phyloP scores from a whole-genome alignment of 2,888 invertebrate genomes.

The Thecophora atra region DNA sequence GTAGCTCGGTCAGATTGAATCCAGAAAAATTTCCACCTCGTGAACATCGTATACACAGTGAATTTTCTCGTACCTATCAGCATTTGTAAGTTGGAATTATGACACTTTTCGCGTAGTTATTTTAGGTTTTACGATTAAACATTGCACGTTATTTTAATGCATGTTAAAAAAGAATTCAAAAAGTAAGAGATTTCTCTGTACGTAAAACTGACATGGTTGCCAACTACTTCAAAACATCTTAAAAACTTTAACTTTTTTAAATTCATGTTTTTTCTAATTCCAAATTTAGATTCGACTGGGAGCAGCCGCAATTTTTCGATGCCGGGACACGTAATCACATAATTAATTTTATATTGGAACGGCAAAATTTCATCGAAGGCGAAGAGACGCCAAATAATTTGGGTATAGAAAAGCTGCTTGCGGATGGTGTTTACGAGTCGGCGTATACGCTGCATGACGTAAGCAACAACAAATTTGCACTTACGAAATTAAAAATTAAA shows the following conservation, averaged over 20 bases:
- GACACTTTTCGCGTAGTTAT: not conserved
- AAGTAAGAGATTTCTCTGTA: not conserved
- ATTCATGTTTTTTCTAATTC: not conserved
- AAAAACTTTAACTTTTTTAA: not conserved
- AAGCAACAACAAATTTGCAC: constrained; percentile 56
- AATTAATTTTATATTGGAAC: constrained; percentile 78
- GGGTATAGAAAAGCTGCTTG: constrained; percentile 75
- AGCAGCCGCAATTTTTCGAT: constrained; percentile 70
- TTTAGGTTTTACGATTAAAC: not conserved
- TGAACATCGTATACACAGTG: constrained; percentile 73
- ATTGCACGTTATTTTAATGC: too few relatives aligned
- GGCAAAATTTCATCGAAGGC: constrained; percentile 73
- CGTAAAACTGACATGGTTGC: not conserved
- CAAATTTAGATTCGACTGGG: constrained; percentile 46
- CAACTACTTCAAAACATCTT: not conserved
- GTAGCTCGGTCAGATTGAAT: constrained; percentile 71
- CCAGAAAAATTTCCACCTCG: constrained; percentile 71
- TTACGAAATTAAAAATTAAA: not conserved
- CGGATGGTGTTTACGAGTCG: constrained; percentile 73
- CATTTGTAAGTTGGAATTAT: constrained; percentile 71
- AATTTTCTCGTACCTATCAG: constrained; percentile 76
- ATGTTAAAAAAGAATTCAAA: too few relatives aligned
- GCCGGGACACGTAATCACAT: constrained; percentile 74
- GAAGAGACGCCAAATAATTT: constrained; percentile 64
- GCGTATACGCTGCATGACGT: constrained; percentile 83